Evolutionary conservation across 2,888 invertebrate genomes (phyloP), one percentile per base, ranked within the genome.

Genomic region (Limnephilus marmoratus): DNA sequence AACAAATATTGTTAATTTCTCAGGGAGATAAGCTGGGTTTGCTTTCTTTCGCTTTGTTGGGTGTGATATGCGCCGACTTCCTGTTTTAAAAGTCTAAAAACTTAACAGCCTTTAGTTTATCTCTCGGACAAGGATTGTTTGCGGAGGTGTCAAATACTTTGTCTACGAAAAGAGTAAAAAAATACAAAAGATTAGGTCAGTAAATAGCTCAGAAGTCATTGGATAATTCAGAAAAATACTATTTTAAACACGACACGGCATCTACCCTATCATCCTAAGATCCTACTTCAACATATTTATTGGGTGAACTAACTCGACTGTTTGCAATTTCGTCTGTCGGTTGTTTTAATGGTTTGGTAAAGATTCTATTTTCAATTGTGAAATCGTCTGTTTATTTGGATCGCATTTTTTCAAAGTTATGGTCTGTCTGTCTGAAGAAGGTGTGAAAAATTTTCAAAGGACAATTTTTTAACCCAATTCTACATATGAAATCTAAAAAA

Each of bases 1-100:
- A 85, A 90, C 45, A 90, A 90, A 90, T 90, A 90, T 90, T 90
- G 82, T 80, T 85, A 80, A 90, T 90, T 90, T 90, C 85, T 83
- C 90, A 90, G 53, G 34, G 85, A 68, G 68, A 53, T 34, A 90
- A 80, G 68, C 31, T 0, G 37, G 37, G 34, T 29, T 37, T 24
- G 68, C 68, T 90, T 85, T 90, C 90, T 90, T 81, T 37, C 85
- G 37, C 68, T 80, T 85, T 37, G n/a, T 37, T 29, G 82, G 41
- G 90, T 85, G 24, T 41, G 83, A 45, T 49, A 45, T 87, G 29
- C 49, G 45, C 86, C 53, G 45, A 87, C 49, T 87, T 87, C 86
- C 86, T 45, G 86, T 86, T 87, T 87, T 87, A 29, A 87, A 87
- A 45, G n/a, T 49, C 18, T 15, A 31, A n/a, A n/a, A 15, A 87